Conservation (phyloP, 2,113 vertebrate species). For the Perca flavescens region DNA sequence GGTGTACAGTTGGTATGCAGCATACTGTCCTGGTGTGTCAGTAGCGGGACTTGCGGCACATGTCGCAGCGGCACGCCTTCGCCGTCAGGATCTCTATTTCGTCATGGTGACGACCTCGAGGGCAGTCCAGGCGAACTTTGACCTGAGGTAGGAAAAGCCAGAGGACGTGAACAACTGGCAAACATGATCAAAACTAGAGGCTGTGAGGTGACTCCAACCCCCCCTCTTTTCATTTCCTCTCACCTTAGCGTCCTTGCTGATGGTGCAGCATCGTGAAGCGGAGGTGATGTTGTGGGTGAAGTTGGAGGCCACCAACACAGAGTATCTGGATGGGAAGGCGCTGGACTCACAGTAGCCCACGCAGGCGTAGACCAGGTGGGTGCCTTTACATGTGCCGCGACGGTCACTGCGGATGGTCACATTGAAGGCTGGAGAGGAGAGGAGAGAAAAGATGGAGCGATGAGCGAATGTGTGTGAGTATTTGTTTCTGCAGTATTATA, state of each 20-base stretch:
- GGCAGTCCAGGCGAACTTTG: constrained; percentile 88
- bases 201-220: neutral
- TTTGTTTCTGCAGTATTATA: too few relatives aligned
- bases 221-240: neutral
- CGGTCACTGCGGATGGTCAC: constrained; percentile 90
- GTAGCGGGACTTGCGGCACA: constrained; percentile 90
- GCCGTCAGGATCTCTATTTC: constrained; percentile 89
- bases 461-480: neutral
- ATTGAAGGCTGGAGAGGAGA: constrained; percentile 85
- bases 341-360: constrained; percentile 94
- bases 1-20: neutral
- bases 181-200: accelerated
- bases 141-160: constrained; percentile 77
- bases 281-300: constrained; percentile 92
- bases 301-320: constrained; percentile 89
- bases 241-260: constrained; percentile 84
- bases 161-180: neutral
- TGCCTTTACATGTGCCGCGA: constrained; percentile 87
- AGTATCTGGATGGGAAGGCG: constrained; percentile 91
- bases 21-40: constrained; percentile 66
- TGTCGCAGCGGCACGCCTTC: constrained; percentile 88
- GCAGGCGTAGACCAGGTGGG: constrained; percentile 87
- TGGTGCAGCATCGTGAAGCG: constrained; percentile 90
- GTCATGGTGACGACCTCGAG: constrained; percentile 76
- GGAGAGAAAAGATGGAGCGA: neutral